Evolutionary conservation across 2,888 invertebrate species (phyloP).

Genomic region (Trissolcus brochymenae): DNA sequence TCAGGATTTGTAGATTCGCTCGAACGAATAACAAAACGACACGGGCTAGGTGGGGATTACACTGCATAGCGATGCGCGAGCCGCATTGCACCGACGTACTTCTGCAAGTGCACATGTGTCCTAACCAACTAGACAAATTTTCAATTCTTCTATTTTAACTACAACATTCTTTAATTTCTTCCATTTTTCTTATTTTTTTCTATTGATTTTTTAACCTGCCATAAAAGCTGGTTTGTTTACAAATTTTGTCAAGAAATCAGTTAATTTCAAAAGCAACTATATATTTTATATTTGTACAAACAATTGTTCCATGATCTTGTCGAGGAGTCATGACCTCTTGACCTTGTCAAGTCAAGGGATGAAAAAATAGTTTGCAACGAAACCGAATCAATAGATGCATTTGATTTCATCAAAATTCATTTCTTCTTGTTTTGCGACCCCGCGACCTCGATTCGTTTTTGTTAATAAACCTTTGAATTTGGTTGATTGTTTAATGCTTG

Average conservation of each 20-base stretch:
- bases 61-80: constrained; percentile 51
- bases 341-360: neutral
- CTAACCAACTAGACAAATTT: neutral
- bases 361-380: neutral
- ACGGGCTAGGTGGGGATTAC: constrained; percentile 30
- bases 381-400: neutral
- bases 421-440: neutral
- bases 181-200: no score
- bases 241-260: no score
- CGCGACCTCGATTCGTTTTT: neutral
- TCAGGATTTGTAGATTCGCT: constrained; percentile 4
- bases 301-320: no score
- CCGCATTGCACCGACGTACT: constrained; percentile 42
- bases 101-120: constrained; percentile 9
- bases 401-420: neutral
- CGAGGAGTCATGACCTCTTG: no score
- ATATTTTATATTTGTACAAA: no score
- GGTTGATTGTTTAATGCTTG: neutral
- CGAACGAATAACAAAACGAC: constrained; percentile 16
- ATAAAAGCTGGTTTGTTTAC: no score
- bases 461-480: neutral
- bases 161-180: no score
- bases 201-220: no score
- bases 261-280: no score
- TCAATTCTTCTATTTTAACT: neutral